These are phyloP conservation scores for Okamejei kenojei DNA, from an alignment of 2,797 vertebrate species.

Conservation along the genomic window DNA sequence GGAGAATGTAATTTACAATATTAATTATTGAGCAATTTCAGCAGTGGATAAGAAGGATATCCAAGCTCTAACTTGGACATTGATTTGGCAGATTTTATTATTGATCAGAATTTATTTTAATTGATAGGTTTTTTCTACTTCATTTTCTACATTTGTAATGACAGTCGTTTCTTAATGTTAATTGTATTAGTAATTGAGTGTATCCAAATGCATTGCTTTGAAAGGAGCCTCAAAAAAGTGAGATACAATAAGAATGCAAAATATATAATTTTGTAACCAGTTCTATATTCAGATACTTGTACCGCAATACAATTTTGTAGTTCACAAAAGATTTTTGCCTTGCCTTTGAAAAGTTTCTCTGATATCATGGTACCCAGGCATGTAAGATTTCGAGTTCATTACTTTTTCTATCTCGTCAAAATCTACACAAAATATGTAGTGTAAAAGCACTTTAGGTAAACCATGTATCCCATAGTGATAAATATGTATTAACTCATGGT, in stretches of 20 bases:
- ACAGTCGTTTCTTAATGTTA: neutral
- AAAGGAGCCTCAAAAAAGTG: neutral
- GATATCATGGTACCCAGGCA: neutral
- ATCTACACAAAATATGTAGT: neutral
- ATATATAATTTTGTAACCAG: too few species aligned
- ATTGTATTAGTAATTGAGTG: neutral
- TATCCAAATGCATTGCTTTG: neutral
- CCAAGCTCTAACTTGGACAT: neutral
- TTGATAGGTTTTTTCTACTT: neutral
- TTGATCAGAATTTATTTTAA: neutral
- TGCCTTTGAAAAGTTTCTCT: neutral
- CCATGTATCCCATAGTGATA: neutral
- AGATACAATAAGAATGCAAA: neutral
- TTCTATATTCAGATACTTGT: neutral
- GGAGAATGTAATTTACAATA: neutral
- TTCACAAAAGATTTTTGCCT: neutral
- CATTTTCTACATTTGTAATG: neutral
- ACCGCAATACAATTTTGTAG: neutral
- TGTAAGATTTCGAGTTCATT: neutral
- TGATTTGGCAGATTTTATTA: neutral
- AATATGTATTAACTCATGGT: neutral
- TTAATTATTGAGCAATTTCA: neutral
- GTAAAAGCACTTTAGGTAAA: neutral
- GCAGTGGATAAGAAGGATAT: neutral
- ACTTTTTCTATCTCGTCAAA: neutral